Conservation (phyloP, 2,797 vertebrate species). For the Clarias fuscus region DNA sequence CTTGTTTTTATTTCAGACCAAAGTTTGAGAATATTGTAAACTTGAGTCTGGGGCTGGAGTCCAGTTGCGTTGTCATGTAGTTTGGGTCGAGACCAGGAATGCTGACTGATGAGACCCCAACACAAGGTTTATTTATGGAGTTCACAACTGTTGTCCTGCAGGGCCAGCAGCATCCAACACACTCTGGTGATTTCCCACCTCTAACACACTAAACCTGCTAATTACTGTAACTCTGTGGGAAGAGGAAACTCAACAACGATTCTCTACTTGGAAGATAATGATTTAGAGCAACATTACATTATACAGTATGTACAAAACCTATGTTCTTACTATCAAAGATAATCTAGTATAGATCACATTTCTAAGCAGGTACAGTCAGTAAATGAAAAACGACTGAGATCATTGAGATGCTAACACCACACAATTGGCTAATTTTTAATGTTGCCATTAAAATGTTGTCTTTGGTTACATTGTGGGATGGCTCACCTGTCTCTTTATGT, state of each 20-base stretch:
- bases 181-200: neutral
- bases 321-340: neutral
- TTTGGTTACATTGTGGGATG: neutral
- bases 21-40: neutral
- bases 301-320: neutral
- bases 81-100: neutral
- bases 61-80: neutral
- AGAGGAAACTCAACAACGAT: neutral
- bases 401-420: neutral
- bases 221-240: neutral
- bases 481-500: neutral
- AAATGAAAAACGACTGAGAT: neutral
- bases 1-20: conserved; percentile 17
- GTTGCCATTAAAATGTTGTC: neutral
- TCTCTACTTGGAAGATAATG: neutral
- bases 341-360: neutral
- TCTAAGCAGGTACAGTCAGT: neutral
- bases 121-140: neutral
- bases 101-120: neutral
- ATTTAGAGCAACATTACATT: neutral
- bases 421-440: neutral
- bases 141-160: neutral
- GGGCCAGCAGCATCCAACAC: neutral
- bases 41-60: neutral
- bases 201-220: neutral